Conservation (phyloP, 2,888 invertebrate species). For the Diploptera punctata region DNA sequence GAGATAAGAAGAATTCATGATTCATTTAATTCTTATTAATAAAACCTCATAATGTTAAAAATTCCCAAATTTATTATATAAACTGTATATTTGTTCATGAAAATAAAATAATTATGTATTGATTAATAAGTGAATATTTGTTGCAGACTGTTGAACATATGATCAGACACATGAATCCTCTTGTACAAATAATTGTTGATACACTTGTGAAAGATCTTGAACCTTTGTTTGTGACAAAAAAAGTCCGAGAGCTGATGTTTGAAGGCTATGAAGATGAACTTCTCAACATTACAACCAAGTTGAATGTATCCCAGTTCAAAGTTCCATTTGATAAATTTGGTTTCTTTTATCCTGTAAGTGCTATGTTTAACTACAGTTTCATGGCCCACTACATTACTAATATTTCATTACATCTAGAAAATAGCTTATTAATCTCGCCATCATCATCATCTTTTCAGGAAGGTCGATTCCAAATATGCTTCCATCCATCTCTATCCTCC, state of each 20-base stretch:
- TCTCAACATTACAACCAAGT: conserved; percentile 61
- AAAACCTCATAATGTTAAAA: too few species aligned
- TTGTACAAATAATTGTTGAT: conserved; percentile 61
- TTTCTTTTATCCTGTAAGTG: conserved; percentile 80
- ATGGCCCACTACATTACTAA: too few species aligned
- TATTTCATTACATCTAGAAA: too few species aligned
- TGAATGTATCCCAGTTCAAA: conserved; percentile 59
- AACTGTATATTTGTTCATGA: neutral
- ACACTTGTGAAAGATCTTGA: conserved; percentile 62
- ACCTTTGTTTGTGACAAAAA: conserved; percentile 66
- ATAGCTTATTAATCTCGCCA: too few species aligned
- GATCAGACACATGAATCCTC: conserved; percentile 57
- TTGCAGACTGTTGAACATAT: conserved; percentile 70
- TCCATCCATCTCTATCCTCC: too few species aligned
- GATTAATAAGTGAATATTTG: too few species aligned
- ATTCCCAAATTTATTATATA: too few species aligned
- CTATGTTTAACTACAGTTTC: too few species aligned
- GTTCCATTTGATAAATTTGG: conserved; percentile 82
- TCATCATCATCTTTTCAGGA: too few species aligned
- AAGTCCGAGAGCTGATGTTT: conserved; percentile 73
- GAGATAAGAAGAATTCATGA: too few species aligned
- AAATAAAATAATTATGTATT: neutral
- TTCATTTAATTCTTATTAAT: too few species aligned
- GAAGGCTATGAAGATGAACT: conserved; percentile 81
- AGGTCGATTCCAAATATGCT: too few species aligned